Evolutionary conservation across 2,888 invertebrate species (phyloP), one percentile per base, ranked within the genome.

Genomic region (Seira sanloemensis): DNA sequence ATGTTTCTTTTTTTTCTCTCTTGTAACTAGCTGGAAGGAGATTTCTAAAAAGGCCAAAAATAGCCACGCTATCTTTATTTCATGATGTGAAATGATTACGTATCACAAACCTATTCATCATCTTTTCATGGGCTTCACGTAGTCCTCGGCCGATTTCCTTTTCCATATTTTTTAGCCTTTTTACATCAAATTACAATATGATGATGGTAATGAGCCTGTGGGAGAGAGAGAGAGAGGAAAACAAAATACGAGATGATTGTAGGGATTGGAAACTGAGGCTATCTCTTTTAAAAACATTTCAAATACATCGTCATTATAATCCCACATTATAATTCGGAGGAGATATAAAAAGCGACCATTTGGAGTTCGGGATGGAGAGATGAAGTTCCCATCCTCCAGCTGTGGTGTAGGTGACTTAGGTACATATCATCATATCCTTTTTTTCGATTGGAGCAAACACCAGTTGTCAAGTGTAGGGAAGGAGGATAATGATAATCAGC

Each of bases 381-480:
- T n/a, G 50, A n/a, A 50, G 50, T 26, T 7, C 21, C n/a, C 37
- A 18, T 18, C 37, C 19, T 27, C 19, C 23, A 46, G 23, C 7
- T 71, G 24, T 54, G 54, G 54, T 23, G 21, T 69, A 66, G 37
- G 69, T 21, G 24, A 4, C 50, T 72, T 18, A 58, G 5, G 54
- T 72, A 54, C 54, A 21, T 23, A 23, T 21, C 24, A 71, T 50
- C 71, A 21, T 16, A 68, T 2, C n/a, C 27, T 26, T 27, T 9
- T 68, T 19, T 58, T 21, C 23, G 26, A 72, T n/a, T n/a, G 25
- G 25, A 65, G 21, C 21, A 1, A 26, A 25, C 73, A 74, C 21
- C 76, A 76, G 67, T 76, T 76, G 67, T 67, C 76, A 76, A 67
- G 46, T 46, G 50, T 23, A 76, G 5, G n/a, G 50, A 50, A 50